Base-by-base conservation (phyloP, 2,113 vertebrate species). In the Alligator mississippiensis region DNA sequence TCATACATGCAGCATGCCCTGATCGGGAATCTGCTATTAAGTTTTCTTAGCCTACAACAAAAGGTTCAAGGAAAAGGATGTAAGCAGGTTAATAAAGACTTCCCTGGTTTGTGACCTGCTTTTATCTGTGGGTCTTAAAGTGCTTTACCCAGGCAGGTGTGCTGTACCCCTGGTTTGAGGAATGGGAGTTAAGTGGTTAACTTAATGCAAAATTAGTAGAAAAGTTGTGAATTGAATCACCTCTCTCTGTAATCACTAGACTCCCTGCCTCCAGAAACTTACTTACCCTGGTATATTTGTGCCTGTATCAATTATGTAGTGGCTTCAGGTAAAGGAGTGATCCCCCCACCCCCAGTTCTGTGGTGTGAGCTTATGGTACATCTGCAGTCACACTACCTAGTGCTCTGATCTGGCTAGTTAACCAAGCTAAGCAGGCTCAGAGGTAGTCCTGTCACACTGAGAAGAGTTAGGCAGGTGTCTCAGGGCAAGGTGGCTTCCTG, bases 1-100 rank as follows among this genome's bases (percentile, higher is more conserved):
- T 60, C 28, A 64, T 27, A 47, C 47, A 60, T 85, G 27, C 17
- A 22, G 28, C 55, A 59, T 72, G 34, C 4, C 70, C n/a, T 54
- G 57, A 78, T 66, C 55, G 28, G 86, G 63, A n/a, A 79, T 58
- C 62, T 34, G 63, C 59, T 81, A 60, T 82, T 92, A 28, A 66
- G 15, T 92, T 94, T 91, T 91, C 93, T 90, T 81, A 62, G 75
- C 24, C 47, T 76, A 21, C 25, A 28, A 82, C 24, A 89, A 54
- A 81, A 38, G 66, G 80, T 90, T 2, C 75, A 38, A 92, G 68
- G 80, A 58, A 90, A 84, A 61, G 38, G 64, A 80, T 79, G 84
- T 85, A 77, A 94, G 68, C 75, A 88, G 47, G 90, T 70, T 84
- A 80, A 93, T 74, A 89, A 0, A 2, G 62, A 89, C 34, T 62